phyloP scores from a whole-genome alignment of 2,888 invertebrate species.

The Eucera pruinosa region DNA sequence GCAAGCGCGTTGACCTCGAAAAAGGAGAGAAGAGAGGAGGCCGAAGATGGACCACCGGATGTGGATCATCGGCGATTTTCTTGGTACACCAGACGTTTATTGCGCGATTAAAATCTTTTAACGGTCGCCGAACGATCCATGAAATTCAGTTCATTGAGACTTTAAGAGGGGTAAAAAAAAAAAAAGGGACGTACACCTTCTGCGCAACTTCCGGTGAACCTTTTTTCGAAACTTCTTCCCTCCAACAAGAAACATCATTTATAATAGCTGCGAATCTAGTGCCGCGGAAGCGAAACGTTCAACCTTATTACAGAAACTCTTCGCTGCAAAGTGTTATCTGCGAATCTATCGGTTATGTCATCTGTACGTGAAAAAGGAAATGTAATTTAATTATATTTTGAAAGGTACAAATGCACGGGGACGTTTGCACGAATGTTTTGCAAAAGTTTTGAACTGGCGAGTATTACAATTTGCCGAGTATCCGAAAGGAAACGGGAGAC shows the following conservation, averaged over 20 bases:
- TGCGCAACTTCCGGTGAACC: slow-evolving; percentile 4
- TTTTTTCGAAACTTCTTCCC: background rate
- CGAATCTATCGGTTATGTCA: background rate
- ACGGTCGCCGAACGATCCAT: slow-evolving; percentile 34
- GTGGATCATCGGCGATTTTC: slow-evolving; percentile 61
- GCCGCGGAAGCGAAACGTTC: too few species aligned
- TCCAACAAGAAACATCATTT: background rate
- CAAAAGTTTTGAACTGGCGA: background rate
- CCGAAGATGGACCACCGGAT: slow-evolving; percentile 65
- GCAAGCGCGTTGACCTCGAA: slow-evolving; percentile 63
- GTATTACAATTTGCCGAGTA: slow-evolving; percentile 8
- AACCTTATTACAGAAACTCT: too few species aligned
- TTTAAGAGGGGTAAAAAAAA: background rate
- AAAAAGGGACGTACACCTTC: background rate
- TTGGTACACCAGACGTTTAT: slow-evolving; percentile 58
- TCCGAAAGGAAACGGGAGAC: slow-evolving; percentile 44
- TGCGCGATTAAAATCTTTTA: slow-evolving; percentile 59
- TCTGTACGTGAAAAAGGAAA: background rate
- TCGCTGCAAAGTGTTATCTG: too few species aligned
- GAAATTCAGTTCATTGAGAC: slow-evolving; percentile 32
- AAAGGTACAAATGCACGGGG: background rate
- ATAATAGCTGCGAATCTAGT: too few species aligned
- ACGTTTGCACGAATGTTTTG: background rate
- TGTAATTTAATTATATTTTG: background rate
- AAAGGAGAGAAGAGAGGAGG: slow-evolving; percentile 15